phyloP scores from a whole-genome alignment of 2,888 invertebrate species.

The Thera britannica region DNA sequence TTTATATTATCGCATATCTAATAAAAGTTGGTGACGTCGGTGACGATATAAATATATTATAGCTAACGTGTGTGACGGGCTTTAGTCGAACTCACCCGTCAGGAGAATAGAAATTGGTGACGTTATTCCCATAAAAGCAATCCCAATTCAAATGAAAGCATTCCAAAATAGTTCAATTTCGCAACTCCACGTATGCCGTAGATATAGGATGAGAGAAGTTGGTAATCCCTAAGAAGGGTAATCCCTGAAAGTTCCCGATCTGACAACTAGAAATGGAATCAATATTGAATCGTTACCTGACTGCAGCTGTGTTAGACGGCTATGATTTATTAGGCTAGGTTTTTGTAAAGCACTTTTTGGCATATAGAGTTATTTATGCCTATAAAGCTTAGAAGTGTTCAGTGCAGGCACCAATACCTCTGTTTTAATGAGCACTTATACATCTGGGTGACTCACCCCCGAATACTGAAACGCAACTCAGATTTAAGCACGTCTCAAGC shows the following conservation, averaged over 20 bases:
- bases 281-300: conserved; percentile 2
- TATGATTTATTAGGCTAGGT: not conserved
- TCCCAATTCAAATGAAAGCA: not conserved
- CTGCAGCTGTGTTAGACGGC: not conserved
- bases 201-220: not conserved
- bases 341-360: not conserved
- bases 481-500: too few relatives aligned
- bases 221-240: not conserved
- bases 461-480: too few relatives aligned
- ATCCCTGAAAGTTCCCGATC: not conserved
- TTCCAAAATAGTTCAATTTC: not conserved
- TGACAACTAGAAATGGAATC: not conserved
- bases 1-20: too few relatives aligned
- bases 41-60: too few relatives aligned
- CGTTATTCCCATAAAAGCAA: not conserved
- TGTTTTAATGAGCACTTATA: too few relatives aligned
- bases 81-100: too few relatives aligned
- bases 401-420: too few relatives aligned
- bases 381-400: too few relatives aligned
- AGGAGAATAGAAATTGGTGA: not conserved
- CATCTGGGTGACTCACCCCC: too few relatives aligned
- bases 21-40: too few relatives aligned
- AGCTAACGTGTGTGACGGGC: too few relatives aligned
- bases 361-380: too few relatives aligned
- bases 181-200: not conserved